Base-by-base conservation (phyloP, 37 sponge, comb jelly and placozoan species). In the Beroe forskalii region DNA sequence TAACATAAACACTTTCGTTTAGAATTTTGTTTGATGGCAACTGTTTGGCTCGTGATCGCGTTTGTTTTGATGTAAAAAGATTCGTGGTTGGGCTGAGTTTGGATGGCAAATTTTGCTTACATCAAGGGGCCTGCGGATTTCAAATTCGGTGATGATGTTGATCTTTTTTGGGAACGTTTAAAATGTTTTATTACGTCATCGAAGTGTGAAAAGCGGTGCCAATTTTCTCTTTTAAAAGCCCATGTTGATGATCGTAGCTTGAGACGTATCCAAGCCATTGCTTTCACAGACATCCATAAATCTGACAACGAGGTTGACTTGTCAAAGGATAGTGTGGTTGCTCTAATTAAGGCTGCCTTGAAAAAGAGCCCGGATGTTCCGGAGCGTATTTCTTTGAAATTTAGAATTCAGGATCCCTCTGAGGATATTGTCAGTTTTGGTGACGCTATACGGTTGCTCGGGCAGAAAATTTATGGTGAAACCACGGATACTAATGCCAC, bases 181-280 rank as follows among this genome's bases (percentile, higher is more conserved):
- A 27, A 8, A 4, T 6, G 30, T 23, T 64, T 64, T 64, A 27
- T 27, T 23, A 64, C 25, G 14, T 23, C 66, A 22, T 30, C 66
- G 4, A 64, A 64, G 17, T 64, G 66, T 22, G 66, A 64, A 30
- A 27, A 64, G 25, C 20, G 66, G 14, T 30, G 4, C 25, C 66
- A 27, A 64, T 64, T 64, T 64, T 23, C 25, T 23, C 66, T 64
- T 64, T 64, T 64, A 4, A 64, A 64, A 27, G 25, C 66, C 14
- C 31, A 30, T 64, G 25, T 64, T 4, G 66, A 64, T 64, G 66
- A 64, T 27, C 66, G 66, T 64, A 64, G 66, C 17, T 64, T 64
- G 4, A 8, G 66, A 4, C 25, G 66, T 22, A n/a, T 64, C 14
- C 66, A 64, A 23, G 66, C 66, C 66, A 30, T 64, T 4, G 31